Percentiles rank a stretch among this genome's conserved stretches.
These are phyloP conservation scores for Hydrolagus affinis DNA, from an alignment of 2,113 vertebrate genomes.

Conservation along the genomic window DNA sequence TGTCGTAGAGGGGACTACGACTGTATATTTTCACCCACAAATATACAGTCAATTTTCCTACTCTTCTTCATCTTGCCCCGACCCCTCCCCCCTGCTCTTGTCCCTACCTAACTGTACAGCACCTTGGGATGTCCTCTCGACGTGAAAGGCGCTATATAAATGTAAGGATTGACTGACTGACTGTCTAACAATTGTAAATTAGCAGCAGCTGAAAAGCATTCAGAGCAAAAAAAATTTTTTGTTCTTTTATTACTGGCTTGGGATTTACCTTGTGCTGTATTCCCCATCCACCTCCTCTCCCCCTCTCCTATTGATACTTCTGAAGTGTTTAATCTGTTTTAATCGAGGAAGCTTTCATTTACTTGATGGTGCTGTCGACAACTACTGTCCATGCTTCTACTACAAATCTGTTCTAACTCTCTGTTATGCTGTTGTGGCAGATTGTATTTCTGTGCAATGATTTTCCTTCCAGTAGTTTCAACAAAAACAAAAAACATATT, in stretches of 20 bases:
- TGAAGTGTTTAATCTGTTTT: background rate
- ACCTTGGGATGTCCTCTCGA: too few relatives aligned
- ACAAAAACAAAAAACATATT: too few relatives aligned
- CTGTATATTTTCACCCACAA: too few relatives aligned
- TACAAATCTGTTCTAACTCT: background rate
- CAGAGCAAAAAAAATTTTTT: background rate
- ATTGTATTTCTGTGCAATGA: background rate
- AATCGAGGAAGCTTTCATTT: background rate
- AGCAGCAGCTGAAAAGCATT: background rate
- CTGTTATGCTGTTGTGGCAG: background rate
- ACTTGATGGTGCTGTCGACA: background rate
- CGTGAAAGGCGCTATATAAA: too few relatives aligned
- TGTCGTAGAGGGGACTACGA: too few relatives aligned
- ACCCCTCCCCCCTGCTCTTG: too few relatives aligned
- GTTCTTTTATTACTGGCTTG: background rate
- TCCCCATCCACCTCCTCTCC: too few relatives aligned
- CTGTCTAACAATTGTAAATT: background rate
- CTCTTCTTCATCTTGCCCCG: too few relatives aligned
- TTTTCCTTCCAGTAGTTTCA: background rate
- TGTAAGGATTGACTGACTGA: background rate
- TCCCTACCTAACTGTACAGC: too few relatives aligned
- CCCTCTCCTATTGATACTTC: too few relatives aligned
- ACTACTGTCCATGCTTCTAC: background rate
- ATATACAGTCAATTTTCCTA: too few relatives aligned
- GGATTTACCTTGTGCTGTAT: background rate